Evolutionary conservation across 2,797 vertebrate genomes (phyloP).

Genomic region (Sebastes minor): DNA sequence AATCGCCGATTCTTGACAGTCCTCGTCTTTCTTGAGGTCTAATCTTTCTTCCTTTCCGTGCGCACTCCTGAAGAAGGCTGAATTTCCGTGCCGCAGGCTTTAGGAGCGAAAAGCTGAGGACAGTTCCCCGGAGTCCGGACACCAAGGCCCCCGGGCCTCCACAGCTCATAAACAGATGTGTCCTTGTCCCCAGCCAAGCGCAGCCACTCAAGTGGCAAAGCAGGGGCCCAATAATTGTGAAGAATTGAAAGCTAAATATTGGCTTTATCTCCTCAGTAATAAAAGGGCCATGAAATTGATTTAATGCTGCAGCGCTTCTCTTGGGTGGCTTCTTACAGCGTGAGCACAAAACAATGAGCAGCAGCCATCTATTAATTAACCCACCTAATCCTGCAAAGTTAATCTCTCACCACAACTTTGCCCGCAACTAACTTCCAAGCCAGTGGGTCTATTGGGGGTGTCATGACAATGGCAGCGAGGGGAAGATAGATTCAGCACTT

Average conservation of each 20-base stretch:
- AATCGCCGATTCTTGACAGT: constrained; percentile 11
- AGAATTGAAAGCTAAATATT: constrained; percentile 87
- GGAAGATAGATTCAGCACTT: constrained; percentile 73
- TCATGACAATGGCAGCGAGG: constrained; percentile 76
- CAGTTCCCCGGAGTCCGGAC: constrained; percentile 78
- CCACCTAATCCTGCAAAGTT: constrained; percentile 86
- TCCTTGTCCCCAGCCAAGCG: constrained; percentile 82
- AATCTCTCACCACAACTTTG: constrained; percentile 85
- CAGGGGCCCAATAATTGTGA: constrained; percentile 83
- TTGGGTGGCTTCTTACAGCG: constrained; percentile 82
- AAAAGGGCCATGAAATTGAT: constrained; percentile 92
- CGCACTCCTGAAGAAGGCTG: constrained; percentile 45
- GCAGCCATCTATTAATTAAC: constrained; percentile 90
- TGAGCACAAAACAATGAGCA: constrained; percentile 86
- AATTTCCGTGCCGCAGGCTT: constrained; percentile 53
- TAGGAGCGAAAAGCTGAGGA: constrained; percentile 70
- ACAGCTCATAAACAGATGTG: constrained; percentile 82
- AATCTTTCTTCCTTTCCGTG: constrained; percentile 53
- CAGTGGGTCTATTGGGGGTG: constrained; percentile 77
- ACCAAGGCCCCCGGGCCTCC: constrained; percentile 75
- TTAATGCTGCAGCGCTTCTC: constrained; percentile 89
- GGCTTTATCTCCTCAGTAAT: constrained; percentile 86
- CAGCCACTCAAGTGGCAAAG: constrained; percentile 83
- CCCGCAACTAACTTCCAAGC: constrained; percentile 82
- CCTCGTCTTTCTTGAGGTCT: constrained; percentile 32